A percentile compares a stretch with the other conserved stretches of the same genome.
These are phyloP conservation scores for Porphyrio hochstetteri DNA, from an alignment of 2,113 vertebrate genomes.

Conservation along the genomic window DNA sequence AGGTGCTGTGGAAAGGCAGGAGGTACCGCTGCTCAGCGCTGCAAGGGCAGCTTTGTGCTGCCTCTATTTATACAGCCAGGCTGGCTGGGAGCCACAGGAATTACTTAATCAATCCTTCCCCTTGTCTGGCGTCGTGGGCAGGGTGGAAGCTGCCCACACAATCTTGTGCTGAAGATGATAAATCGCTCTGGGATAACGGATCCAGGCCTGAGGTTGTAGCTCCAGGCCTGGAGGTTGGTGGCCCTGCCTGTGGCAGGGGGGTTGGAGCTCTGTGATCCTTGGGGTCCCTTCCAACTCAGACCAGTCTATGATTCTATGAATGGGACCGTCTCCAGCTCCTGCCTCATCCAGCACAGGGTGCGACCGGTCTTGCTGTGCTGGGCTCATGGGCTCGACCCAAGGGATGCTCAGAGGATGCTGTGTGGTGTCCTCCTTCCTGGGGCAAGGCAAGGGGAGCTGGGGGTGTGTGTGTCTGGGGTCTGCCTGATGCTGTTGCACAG, in stretches of 20 bases:
- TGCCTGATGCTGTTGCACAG: fast-evolving
- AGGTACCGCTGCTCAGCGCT: background rate
- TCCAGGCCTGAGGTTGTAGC: too few relatives aligned
- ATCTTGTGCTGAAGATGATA: background rate
- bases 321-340: background rate
- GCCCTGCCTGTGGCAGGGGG: too few relatives aligned
- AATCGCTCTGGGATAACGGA: background rate
- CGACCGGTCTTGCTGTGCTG: fast-evolving
- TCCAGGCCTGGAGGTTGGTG: too few relatives aligned
- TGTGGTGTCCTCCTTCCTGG: background rate
- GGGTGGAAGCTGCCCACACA: conserved; percentile 11
- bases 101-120: conserved; percentile 47
- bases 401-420: background rate
- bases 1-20: background rate
- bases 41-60: background rate
- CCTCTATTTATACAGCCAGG: conserved; percentile 11
- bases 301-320: too few relatives aligned
- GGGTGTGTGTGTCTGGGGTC: background rate
- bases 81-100: conserved; percentile 36
- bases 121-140: background rate
- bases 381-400: fast-evolving
- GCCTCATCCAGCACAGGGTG: fast-evolving
- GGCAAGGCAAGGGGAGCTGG: background rate
- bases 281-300: too few relatives aligned
- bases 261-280: too few relatives aligned